Evolutionary conservation across 2,888 invertebrate genomes (phyloP), one percentile per base, ranked within the genome.

Genomic region (Heliconius cydno): DNA sequence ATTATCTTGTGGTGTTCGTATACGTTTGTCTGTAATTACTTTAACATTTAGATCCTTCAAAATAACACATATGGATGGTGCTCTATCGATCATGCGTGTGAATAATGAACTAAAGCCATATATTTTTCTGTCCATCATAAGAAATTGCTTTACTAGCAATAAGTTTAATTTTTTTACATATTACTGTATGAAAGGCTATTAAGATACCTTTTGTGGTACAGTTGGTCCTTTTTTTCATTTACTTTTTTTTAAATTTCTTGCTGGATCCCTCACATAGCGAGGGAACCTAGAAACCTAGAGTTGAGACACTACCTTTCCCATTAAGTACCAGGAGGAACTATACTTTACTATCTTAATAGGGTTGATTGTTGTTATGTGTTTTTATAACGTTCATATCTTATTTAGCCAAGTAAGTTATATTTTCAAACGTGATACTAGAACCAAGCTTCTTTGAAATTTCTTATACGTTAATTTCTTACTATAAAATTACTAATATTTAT

Each of bases 31-130:
- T 25, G 60, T 87, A 87, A 86, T 86, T 84, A 83, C 85, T 84
- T 86, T 87, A 85, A 84, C 84, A 86, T 88, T 86, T 87, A 83
- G 46, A 82, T 83, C 79, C 72, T 76, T 84, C 78, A 81, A 86
- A 88, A 85, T 83, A 85, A 82, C 83, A 82, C 84, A 82, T 85
- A 87, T 82, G 83, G 83, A 84, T 85, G 84, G 84, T 83, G 70
- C 67, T 38, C 65, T 80, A 82, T 83, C 75, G 79, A 80, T 84
- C 82, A 83, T 82, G 81, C 85, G 84, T 80, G 82, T 76, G 52
- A 70, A 75, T 80, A 79, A 81, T 81, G 38, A 73, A 65, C 78
- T 79, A 63, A 67, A 77, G 60, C 25, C 80, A 67, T 76, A 82
- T 80, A 80, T 80, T 82, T 82, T 82, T 77, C 77, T 77, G 75